A percentile compares a stretch with the other conserved stretches of the same genome.
phyloP scores from a whole-genome alignment of 2,888 invertebrate species.

The Neocrepidodera transversa region DNA sequence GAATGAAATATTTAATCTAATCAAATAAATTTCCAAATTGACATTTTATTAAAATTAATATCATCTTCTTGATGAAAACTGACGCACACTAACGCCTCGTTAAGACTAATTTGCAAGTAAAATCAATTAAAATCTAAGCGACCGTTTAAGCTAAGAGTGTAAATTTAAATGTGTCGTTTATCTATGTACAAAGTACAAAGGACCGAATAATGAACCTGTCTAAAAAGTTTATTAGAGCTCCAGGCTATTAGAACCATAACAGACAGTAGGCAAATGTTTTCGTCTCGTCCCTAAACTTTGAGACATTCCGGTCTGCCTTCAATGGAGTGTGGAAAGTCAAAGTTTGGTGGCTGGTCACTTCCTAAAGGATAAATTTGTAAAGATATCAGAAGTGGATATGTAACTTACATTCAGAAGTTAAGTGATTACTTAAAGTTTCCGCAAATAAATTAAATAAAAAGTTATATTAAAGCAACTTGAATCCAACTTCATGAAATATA shows the following conservation, averaged over 20 bases:
- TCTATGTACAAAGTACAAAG: slow-evolving; percentile 17
- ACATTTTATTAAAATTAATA: too few relatives aligned
- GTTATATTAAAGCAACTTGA: too few relatives aligned
- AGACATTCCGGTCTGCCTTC: slow-evolving; percentile 6
- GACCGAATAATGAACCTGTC: slow-evolving; percentile 17
- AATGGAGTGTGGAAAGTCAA: background rate
- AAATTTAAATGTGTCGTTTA: slow-evolving; percentile 19
- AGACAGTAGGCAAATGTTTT: slow-evolving; percentile 9
- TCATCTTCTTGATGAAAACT: too few relatives aligned
- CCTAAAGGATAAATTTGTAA: background rate
- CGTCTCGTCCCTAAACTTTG: slow-evolving; percentile 8
- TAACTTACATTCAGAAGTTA: background rate
- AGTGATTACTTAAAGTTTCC: too few relatives aligned
- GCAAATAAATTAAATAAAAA: too few relatives aligned
- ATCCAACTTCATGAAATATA: too few relatives aligned
- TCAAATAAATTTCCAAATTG: too few relatives aligned
- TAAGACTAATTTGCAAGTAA: too few relatives aligned
- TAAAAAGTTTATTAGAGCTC: slow-evolving; percentile 12
- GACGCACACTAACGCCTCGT: too few relatives aligned
- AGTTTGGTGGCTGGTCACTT: background rate
- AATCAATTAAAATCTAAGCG: background rate
- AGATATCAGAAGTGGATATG: background rate
- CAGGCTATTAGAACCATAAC: background rate
- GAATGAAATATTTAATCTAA: too few relatives aligned
- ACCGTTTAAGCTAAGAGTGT: slow-evolving; percentile 7